Percentiles rank a stretch among this genome's conserved stretches.
These are phyloP conservation scores for Blastobasis adustella DNA, from an alignment of 2,888 invertebrate species.

Conservation along the genomic window DNA sequence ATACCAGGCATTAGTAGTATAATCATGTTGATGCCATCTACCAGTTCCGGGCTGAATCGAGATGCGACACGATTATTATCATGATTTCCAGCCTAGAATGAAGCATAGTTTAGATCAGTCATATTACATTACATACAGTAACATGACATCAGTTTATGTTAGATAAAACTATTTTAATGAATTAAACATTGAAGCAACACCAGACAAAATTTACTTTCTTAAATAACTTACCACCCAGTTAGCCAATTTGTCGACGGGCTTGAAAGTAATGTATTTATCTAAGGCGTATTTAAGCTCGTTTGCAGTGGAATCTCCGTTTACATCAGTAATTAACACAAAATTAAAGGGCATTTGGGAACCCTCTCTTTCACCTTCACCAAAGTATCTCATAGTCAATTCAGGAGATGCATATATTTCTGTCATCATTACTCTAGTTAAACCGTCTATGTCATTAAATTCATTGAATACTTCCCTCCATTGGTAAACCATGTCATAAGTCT, in stretches of 20 bases:
- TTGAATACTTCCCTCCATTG: slow-evolving; percentile 79
- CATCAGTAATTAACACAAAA: slow-evolving; percentile 79
- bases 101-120: too few relatives aligned
- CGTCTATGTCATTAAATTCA: slow-evolving; percentile 62
- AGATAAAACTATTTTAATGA: too few relatives aligned
- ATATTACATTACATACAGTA: too few relatives aligned
- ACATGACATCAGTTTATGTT: too few relatives aligned
- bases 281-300: slow-evolving; percentile 75
- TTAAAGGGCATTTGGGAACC: slow-evolving; percentile 88
- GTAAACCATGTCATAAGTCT: slow-evolving; percentile 78
- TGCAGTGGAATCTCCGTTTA: slow-evolving; percentile 74
- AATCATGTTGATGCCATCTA: slow-evolving; percentile 90
- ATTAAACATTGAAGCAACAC: too few relatives aligned
- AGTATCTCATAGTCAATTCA: slow-evolving; percentile 78
- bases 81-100: slow-evolving; percentile 83
- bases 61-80: slow-evolving; percentile 82
- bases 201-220: too few relatives aligned
- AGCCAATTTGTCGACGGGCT: slow-evolving; percentile 75
- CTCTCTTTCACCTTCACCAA: slow-evolving; percentile 67
- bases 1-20: slow-evolving; percentile 88
- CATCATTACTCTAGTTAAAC: slow-evolving; percentile 79
- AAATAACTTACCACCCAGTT: slow-evolving; percentile 85
- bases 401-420: slow-evolving; percentile 82
- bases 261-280: slow-evolving; percentile 78
- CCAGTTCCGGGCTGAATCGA: slow-evolving; percentile 78